Conservation (phyloP, 2,888 invertebrate genomes). For the Graphium colonna region DNA sequence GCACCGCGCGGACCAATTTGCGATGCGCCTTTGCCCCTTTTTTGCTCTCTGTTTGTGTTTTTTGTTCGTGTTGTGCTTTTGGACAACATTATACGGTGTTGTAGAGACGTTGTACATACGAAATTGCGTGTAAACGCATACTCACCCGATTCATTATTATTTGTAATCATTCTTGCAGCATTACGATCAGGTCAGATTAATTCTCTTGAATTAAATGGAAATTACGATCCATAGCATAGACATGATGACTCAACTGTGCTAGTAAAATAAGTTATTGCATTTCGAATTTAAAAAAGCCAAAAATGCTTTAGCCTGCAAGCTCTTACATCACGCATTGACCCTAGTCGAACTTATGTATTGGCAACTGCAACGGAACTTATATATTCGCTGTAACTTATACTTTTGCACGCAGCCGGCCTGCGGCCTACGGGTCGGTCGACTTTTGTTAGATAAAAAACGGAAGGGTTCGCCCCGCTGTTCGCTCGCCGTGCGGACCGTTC, state of each 20-base stretch:
- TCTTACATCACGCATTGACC: not conserved
- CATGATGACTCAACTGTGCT: too few species aligned
- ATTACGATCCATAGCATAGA: too few species aligned
- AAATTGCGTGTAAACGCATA: too few species aligned
- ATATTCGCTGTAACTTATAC: not conserved
- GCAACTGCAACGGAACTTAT: not conserved
- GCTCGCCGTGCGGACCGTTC: conserved; percentile 37
- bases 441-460: conserved; percentile 75
- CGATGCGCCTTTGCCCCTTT: conserved; percentile 51
- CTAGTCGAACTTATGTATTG: not conserved
- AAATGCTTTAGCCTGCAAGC: too few species aligned
- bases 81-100: too few species aligned
- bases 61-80: not conserved
- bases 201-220: too few species aligned
- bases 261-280: too few species aligned
- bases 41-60: not conserved
- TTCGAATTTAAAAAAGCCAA: too few species aligned
- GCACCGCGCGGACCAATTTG: conserved; percentile 73
- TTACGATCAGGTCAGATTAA: too few species aligned
- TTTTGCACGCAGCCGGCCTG: conserved; percentile 44
- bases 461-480: conserved; percentile 41
- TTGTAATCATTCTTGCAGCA: too few species aligned
- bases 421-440: conserved; percentile 56
- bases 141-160: too few species aligned
- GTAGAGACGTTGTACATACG: too few species aligned